Percentiles rank a stretch among this genome's conserved stretches.
Conservation (phyloP, 2,888 invertebrate genomes). For the Pseudoips prasinana region DNA sequence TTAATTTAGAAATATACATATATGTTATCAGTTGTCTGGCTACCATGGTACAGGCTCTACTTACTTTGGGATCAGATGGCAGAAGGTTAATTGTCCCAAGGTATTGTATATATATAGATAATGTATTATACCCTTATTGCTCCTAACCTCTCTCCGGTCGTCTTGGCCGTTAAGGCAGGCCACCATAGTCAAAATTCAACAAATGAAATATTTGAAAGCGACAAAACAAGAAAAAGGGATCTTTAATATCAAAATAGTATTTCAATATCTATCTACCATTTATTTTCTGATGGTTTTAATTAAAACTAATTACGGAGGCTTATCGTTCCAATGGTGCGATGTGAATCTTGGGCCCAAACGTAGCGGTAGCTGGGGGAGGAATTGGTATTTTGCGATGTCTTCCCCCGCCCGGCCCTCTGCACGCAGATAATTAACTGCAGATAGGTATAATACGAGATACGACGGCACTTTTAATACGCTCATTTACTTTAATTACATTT, state of each 20-base stretch:
- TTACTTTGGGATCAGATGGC: too few species aligned
- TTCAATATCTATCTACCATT: slow-evolving; percentile 44
- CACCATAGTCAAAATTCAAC: too few species aligned
- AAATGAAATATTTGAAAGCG: slow-evolving; percentile 8
- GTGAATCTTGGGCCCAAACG: slow-evolving; percentile 54
- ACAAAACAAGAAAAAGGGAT: slow-evolving; percentile 30
- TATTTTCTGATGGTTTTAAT: slow-evolving; percentile 65
- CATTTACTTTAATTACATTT: too few species aligned
- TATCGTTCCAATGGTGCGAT: slow-evolving; percentile 57
- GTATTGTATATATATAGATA: too few species aligned
- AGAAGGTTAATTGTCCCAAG: too few species aligned
- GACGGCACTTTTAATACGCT: too few species aligned
- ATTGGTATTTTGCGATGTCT: slow-evolving; percentile 64
- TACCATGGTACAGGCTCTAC: too few species aligned
- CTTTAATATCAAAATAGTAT: slow-evolving; percentile 33
- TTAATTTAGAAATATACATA: too few species aligned
- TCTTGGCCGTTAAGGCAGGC: too few species aligned
- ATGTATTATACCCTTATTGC: too few species aligned
- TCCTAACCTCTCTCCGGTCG: too few species aligned
- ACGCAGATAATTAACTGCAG: slow-evolving; percentile 78
- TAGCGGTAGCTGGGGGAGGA: slow-evolving; percentile 56
- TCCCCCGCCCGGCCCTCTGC: slow-evolving; percentile 61
- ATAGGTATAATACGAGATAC: slow-evolving; percentile 73
- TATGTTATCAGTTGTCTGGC: too few species aligned
- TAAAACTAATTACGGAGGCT: slow-evolving; percentile 72